A percentile compares a stretch with the other conserved stretches of the same genome.
Evolutionary conservation across 2,888 invertebrate genomes (phyloP).

Genomic region (Acronicta aceris): DNA sequence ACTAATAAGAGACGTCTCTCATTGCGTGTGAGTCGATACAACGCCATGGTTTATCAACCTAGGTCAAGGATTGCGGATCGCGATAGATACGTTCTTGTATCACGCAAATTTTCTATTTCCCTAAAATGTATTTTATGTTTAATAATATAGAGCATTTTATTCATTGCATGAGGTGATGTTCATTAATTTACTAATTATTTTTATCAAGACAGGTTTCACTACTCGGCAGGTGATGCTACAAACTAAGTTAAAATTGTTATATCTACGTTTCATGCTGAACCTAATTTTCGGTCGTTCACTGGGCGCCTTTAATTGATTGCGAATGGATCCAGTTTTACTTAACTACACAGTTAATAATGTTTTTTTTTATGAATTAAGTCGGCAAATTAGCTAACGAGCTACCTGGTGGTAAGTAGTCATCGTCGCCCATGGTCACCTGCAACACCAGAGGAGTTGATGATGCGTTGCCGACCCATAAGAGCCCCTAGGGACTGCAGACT

Average conservation of each 20-base stretch:
- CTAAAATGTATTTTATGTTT: conserved; percentile 21
- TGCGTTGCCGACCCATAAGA: no score
- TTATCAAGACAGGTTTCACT: conserved; percentile 47
- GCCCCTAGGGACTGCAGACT: no score
- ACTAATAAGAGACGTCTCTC: conserved; percentile 44
- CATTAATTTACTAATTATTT: conserved; percentile 54
- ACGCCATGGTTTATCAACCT: conserved; percentile 64
- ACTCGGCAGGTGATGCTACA: conserved; percentile 38
- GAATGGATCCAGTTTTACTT: conserved; percentile 14
- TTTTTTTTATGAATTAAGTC: no score
- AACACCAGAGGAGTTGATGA: no score
- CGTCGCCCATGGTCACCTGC: no score
- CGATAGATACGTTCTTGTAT: conserved; percentile 63
- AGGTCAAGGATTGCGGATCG: conserved; percentile 69
- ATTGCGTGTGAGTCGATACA: conserved; percentile 50
- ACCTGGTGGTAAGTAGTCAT: no score
- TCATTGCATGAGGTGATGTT: conserved; percentile 12
- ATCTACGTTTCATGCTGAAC: conserved; percentile 20
- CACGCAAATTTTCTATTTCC: conserved; percentile 41
- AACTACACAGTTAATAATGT: conserved; percentile 1
- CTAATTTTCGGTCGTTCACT: conserved; percentile 40
- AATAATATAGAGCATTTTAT: conserved; percentile 5
- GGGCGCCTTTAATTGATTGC: conserved; percentile 11
- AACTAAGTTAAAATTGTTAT: conserved; percentile 27
- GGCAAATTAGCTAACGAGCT: no score